phyloP scores from a whole-genome alignment of 2,797 vertebrate species.

The Anomalospiza imberbis region DNA sequence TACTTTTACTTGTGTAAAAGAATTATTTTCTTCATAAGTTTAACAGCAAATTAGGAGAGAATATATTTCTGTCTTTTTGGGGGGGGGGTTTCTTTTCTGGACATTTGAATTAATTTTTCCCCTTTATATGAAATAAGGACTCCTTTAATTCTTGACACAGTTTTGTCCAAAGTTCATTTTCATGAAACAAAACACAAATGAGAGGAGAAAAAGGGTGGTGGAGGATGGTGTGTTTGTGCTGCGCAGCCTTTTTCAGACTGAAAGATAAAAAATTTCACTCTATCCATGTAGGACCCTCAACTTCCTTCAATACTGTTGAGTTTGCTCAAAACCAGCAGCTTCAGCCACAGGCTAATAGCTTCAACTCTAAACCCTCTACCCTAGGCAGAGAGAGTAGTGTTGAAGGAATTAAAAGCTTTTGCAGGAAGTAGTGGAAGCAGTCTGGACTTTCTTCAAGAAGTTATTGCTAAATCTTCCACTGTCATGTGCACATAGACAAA shows the following conservation, averaged over 20 bases:
- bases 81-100: background rate
- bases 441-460: background rate
- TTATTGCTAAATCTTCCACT: background rate
- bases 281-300: accelerated
- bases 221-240: background rate
- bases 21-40: background rate
- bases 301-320: background rate
- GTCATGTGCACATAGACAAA: background rate
- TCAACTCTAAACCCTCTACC: background rate
- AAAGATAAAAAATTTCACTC: background rate
- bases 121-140: background rate
- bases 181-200: background rate
- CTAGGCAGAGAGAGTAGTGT: background rate
- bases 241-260: background rate
- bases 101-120: background rate
- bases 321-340: background rate
- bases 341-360: background rate
- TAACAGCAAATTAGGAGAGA: background rate
- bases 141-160: background rate
- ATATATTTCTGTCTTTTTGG: too few species aligned
- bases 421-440: background rate
- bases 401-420: background rate
- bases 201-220: accelerated
- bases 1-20: background rate
- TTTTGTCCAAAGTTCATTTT: background rate